These are phyloP conservation scores for Micropoecilia bifurca DNA, from an alignment of 2,797 vertebrate genomes.

Conservation along the genomic window DNA sequence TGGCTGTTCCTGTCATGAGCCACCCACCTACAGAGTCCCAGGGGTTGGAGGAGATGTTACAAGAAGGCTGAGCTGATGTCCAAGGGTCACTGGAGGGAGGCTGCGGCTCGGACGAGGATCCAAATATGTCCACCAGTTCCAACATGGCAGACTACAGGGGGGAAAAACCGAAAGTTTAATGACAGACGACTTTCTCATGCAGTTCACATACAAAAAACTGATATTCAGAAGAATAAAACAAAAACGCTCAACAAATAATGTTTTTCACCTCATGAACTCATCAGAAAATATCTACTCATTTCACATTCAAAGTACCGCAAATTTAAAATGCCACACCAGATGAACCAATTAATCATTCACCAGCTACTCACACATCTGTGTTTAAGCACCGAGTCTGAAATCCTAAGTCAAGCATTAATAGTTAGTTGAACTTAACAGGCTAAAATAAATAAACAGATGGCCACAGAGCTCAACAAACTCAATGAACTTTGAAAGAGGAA, in stretches of 20 bases:
- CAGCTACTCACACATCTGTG: neutral
- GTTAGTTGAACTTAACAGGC: neutral
- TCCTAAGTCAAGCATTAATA: neutral
- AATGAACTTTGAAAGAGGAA: too few relatives aligned
- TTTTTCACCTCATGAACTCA: neutral
- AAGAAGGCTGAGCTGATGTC: slow-evolving; percentile 71
- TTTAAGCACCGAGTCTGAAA: neutral
- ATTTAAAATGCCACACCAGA: neutral
- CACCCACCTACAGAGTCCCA: slow-evolving; percentile 82
- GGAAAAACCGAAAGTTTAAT: slow-evolving; percentile 8
- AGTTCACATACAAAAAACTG: too few relatives aligned
- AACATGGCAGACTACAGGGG: slow-evolving; percentile 86
- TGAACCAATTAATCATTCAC: neutral
- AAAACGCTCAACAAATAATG: neutral
- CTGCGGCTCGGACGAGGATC: slow-evolving; percentile 77
- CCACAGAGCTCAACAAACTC: too few relatives aligned
- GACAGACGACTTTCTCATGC: neutral
- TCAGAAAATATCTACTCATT: neutral
- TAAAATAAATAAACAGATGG: too few relatives aligned
- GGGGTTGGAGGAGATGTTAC: slow-evolving; percentile 71
- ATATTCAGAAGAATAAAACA: neutral
- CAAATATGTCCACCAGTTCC: slow-evolving; percentile 92
- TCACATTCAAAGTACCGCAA: neutral
- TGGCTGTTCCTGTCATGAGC: neutral
- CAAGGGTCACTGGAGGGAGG: slow-evolving; percentile 82